Evolutionary conservation across 2,888 invertebrate genomes (phyloP), one percentile per base, ranked within the genome.

Genomic region (Lithosia quadra): DNA sequence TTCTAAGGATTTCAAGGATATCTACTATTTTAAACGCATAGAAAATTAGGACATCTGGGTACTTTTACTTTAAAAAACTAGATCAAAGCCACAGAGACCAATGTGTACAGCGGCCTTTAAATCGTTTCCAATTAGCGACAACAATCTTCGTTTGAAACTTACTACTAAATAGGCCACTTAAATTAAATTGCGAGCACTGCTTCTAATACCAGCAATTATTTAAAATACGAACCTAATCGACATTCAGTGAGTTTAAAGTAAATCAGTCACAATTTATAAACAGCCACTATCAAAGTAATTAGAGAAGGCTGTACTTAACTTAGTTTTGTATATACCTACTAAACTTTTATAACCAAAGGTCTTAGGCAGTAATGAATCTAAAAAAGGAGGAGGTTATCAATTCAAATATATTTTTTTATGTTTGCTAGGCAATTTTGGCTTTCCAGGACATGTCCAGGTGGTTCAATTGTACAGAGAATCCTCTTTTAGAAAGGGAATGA

Each of bases 111-210:
- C n/a, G 5, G n/a, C 2, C 5, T 62, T 28, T 18, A 11, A 33
- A 33, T 63, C n/a, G n/a, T 21, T 49, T 33, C 62, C 33, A 21
- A 49, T 63, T 53, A 24, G 0, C 21, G 49, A 49, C 33, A 33
- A 63, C 49, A 56, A 18, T 22, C 15, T 56, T 24, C 24, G 22
- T 24, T 56, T 24, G 2, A 56, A 56, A n/a, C 15, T 56, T 24
- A 24, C 56, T 55, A 55, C 63, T 34, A 21, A 63, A 63, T 22
- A 55, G 34, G 55, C 34, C 55, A 63, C 60, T 61, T 61, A 53
- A 59, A 55, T 66, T n/a, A 55, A 66, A 61, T 33, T 13, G 59
- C 49, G 9, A 59, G 22, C 34, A n/a, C n/a, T 60, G n/a, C 28
- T n/a, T 39, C 8, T 21, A 36, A 64, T 63, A 11, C 28, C 22